phyloP scores from a whole-genome alignment of 2,888 invertebrate species.

The Melanostoma mellinum region DNA sequence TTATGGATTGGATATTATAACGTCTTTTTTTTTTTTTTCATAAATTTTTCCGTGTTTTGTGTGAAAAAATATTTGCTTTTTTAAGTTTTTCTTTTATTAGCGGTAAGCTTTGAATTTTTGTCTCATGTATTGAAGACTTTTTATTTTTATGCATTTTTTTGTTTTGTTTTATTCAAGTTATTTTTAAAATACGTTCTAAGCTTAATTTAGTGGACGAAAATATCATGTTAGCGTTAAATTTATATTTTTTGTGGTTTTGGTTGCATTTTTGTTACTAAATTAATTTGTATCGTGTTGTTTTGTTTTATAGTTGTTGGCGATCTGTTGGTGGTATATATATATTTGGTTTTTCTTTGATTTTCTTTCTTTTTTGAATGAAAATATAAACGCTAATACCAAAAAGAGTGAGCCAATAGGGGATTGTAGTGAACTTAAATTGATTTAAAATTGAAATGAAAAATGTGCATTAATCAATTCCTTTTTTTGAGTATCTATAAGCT shows the following conservation, averaged over 20 bases:
- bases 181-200: conserved; percentile 69
- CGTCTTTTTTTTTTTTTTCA: conserved; percentile 29
- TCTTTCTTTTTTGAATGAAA: conserved; percentile 33
- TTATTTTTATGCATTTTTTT: conserved; percentile 37
- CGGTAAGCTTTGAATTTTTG: conserved; percentile 52
- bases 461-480: conserved; percentile 67
- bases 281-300: conserved; percentile 60
- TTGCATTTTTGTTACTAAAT: conserved; percentile 59
- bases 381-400: conserved; percentile 34
- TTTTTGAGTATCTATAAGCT: conserved; percentile 53
- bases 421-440: conserved; percentile 6
- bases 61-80: conserved; percentile 66
- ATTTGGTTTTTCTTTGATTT: neutral
- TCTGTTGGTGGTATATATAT: conserved; percentile 64
- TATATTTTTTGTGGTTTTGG: conserved; percentile 49
- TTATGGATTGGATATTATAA: conserved; percentile 24
- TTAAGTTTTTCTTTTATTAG: conserved; percentile 31
- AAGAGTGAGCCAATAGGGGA: neutral
- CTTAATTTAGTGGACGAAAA: conserved; percentile 73
- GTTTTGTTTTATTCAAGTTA: conserved; percentile 42
- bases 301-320: conserved; percentile 63
- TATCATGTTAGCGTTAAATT: conserved; percentile 70
- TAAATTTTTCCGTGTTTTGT: conserved; percentile 33
- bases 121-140: conserved; percentile 55
- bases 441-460: conserved; percentile 2